phyloP scores from a whole-genome alignment of 2,113 vertebrate genomes.

The Steatornis caripensis region DNA sequence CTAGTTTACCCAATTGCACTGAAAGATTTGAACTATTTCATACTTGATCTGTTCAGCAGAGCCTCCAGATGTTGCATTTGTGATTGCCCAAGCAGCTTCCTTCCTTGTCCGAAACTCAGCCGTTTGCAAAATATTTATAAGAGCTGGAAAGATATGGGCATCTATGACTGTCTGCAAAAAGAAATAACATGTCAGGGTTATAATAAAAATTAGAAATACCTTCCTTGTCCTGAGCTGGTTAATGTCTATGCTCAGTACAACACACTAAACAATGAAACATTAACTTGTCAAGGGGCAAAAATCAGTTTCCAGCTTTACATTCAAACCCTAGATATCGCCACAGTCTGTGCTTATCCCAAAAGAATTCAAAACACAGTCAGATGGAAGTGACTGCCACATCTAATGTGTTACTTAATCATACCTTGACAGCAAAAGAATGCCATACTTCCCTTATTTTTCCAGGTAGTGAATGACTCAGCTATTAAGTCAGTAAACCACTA shows the following conservation, averaged over 20 bases:
- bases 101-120: constrained; percentile 97
- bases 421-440: not conserved
- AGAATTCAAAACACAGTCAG: not conserved
- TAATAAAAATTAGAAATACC: not conserved
- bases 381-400: not conserved
- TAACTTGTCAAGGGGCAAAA: not conserved
- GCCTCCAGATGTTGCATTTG: constrained; percentile 95
- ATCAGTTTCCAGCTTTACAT: not conserved
- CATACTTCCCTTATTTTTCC: not conserved
- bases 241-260: not conserved
- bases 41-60: constrained; percentile 95
- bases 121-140: constrained; percentile 94
- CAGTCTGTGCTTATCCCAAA: not conserved
- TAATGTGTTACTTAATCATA: not conserved
- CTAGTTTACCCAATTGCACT: not conserved
- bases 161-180: constrained; percentile 91
- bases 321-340: not conserved
- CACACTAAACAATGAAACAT: not conserved
- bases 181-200: not conserved
- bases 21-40: not conserved
- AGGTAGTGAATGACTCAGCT: not conserved
- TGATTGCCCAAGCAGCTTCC: constrained; percentile 97
- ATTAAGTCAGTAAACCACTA: not conserved
- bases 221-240: not conserved
- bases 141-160: constrained; percentile 89